A percentile compares a stretch with the other conserved stretches of the same genome.
Evolutionary conservation across 1,140 invertebrate species (phyloP).

Genomic region (Propsilocerus akamusi): DNA sequence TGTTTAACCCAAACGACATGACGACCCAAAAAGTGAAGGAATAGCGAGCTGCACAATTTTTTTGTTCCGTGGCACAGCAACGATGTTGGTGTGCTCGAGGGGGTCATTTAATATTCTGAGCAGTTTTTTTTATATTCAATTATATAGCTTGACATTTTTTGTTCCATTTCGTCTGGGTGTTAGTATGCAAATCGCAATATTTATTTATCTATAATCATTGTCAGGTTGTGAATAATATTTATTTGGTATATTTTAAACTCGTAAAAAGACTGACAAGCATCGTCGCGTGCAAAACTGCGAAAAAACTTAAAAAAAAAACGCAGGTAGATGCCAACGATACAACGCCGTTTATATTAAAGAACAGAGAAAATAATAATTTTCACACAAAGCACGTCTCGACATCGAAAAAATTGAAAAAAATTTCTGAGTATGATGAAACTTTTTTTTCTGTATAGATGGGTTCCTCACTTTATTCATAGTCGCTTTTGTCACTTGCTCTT

Average conservation of each 20-base stretch:
- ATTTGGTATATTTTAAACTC: too few species aligned
- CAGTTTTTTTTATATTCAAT: slow-evolving; percentile 2
- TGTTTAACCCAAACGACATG: not conserved
- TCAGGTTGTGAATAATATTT: slow-evolving; percentile 1
- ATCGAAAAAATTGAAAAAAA: slow-evolving; percentile 1
- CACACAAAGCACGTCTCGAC: not conserved
- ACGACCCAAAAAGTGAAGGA: not conserved
- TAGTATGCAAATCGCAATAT: not conserved
- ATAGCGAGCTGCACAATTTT: not conserved
- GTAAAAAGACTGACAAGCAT: too few species aligned
- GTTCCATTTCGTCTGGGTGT: too few species aligned
- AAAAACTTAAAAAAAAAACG: too few species aligned
- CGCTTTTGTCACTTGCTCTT: too few species aligned
- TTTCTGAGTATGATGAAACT: too few species aligned
- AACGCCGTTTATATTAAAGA: too few species aligned
- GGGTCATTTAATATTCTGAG: not conserved
- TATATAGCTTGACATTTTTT: slow-evolving; percentile 2
- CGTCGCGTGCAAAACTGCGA: too few species aligned
- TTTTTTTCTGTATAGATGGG: too few species aligned
- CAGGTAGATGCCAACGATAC: too few species aligned
- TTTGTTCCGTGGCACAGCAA: not conserved
- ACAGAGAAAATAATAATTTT: too few species aligned
- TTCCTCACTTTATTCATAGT: too few species aligned
- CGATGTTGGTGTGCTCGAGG: not conserved
- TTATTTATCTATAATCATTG: slow-evolving; percentile 2